Percentiles rank a stretch among this genome's conserved stretches.
phyloP scores from a whole-genome alignment of 2,888 invertebrate genomes.

The Rotaria sp. region DNA sequence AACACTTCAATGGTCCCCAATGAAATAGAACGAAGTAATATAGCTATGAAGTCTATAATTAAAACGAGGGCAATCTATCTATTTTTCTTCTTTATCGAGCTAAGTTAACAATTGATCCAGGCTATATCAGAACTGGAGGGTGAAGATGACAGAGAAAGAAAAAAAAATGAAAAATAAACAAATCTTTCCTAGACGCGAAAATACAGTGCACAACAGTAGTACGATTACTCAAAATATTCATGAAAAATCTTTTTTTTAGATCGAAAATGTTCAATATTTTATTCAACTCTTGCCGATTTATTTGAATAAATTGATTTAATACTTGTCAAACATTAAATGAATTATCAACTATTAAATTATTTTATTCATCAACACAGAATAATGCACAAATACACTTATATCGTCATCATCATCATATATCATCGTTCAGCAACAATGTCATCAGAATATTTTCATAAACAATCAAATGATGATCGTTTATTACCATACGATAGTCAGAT shows the following conservation, averaged over 20 bases:
- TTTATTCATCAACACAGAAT: background rate
- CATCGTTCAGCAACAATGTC: background rate
- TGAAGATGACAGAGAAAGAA: too few species aligned
- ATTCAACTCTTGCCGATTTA: background rate
- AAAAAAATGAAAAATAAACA: too few species aligned
- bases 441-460: background rate
- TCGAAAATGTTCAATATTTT: constrained; percentile 12
- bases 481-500: constrained; percentile 62
- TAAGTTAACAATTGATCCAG: too few species aligned
- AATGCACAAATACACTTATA: background rate
- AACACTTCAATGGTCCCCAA: too few species aligned
- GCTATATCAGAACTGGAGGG: too few species aligned
- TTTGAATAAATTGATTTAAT: background rate
- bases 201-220: too few species aligned
- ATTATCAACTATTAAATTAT: background rate
- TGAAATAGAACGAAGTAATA: too few species aligned
- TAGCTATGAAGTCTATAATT: too few species aligned
- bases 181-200: too few species aligned
- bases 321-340: background rate
- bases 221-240: too few species aligned
- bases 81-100: too few species aligned
- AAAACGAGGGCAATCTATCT: too few species aligned
- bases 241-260: background rate
- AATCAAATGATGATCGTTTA: constrained; percentile 26
- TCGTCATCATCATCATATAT: constrained; percentile 27